Conservation (phyloP, 2,888 invertebrate species). For the Caenorhabditis imperialis region DNA sequence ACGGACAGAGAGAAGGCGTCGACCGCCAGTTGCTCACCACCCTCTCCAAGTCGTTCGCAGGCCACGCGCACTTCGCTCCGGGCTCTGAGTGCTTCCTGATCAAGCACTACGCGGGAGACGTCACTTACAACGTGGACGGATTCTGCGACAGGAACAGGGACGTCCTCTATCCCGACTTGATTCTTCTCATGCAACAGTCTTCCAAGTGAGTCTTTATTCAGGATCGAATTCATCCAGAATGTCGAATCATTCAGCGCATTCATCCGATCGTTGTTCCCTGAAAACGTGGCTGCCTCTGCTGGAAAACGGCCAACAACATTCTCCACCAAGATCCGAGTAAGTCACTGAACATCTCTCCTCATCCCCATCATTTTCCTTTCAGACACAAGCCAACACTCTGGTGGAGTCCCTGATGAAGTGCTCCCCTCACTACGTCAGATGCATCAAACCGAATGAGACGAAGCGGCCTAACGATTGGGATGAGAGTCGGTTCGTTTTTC, state of each 20-base stretch:
- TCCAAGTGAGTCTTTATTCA: slow-evolving; percentile 80
- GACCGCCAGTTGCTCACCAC: slow-evolving; percentile 79
- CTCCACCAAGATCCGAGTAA: slow-evolving; percentile 83
- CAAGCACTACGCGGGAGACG: slow-evolving; percentile 85
- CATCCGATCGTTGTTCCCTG: slow-evolving; percentile 82
- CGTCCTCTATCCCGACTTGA: slow-evolving; percentile 83
- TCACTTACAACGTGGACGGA: slow-evolving; percentile 83
- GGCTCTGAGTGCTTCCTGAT: slow-evolving; percentile 82
- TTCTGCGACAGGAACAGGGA: slow-evolving; percentile 85
- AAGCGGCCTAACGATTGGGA: slow-evolving; percentile 84
- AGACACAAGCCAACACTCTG: slow-evolving; percentile 83
- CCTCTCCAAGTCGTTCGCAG: slow-evolving; percentile 64
- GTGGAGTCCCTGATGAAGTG: slow-evolving; percentile 84
- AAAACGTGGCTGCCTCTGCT: slow-evolving; percentile 79
- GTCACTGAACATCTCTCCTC: too few species aligned
- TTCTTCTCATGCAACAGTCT: slow-evolving; percentile 84
- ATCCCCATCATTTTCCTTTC: too few species aligned
- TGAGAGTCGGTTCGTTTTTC: slow-evolving; percentile 78
- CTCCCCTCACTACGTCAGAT: slow-evolving; percentile 84
- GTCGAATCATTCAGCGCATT: slow-evolving; percentile 80
- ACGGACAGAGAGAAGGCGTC: slow-evolving; percentile 83
- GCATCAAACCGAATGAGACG: slow-evolving; percentile 85
- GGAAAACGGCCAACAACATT: slow-evolving; percentile 83
- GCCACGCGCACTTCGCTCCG: slow-evolving; percentile 83
- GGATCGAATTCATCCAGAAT: slow-evolving; percentile 10